These are phyloP conservation scores for Epinotia ramella DNA, from an alignment of 2,888 invertebrate genomes.

Conservation along the genomic window DNA sequence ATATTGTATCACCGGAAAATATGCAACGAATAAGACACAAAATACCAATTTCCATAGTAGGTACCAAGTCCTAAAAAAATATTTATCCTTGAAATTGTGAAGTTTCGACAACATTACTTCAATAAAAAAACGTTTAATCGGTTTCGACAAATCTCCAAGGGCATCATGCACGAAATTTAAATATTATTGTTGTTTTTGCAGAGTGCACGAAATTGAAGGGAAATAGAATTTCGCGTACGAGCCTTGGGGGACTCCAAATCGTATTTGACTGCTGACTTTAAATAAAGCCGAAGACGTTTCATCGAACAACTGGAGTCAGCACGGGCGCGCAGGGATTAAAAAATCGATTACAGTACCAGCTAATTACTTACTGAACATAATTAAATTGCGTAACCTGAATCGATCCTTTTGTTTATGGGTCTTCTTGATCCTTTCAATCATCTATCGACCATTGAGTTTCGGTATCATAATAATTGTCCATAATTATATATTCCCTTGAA, in stretches of 20 bases:
- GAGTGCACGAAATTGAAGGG: constrained; percentile 83
- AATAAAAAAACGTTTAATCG: constrained; percentile 24
- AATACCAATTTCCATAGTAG: background rate
- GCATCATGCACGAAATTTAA: constrained; percentile 75
- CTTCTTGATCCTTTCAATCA: constrained; percentile 84
- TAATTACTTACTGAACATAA: constrained; percentile 76
- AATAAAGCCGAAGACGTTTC: constrained; percentile 60
- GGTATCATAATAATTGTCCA: constrained; percentile 85
- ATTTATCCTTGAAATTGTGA: background rate
- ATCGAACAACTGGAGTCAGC: constrained; percentile 39
- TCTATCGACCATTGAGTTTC: constrained; percentile 83
- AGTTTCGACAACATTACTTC: background rate
- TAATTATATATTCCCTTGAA: constrained; percentile 84
- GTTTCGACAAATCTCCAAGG: constrained; percentile 44
- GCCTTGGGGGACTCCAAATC: constrained; percentile 69
- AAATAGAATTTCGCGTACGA: constrained; percentile 78
- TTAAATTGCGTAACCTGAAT: constrained; percentile 82
- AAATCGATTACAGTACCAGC: constrained; percentile 70
- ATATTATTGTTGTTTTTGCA: constrained; percentile 82
- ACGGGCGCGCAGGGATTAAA: constrained; percentile 53
- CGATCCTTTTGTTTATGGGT: constrained; percentile 84
- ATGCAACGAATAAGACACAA: background rate
- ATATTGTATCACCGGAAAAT: too few relatives aligned
- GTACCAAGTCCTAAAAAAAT: background rate
- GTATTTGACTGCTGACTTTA: constrained; percentile 68